Conservation (phyloP, 2,797 vertebrate genomes). For the Masticophis lateralis region DNA sequence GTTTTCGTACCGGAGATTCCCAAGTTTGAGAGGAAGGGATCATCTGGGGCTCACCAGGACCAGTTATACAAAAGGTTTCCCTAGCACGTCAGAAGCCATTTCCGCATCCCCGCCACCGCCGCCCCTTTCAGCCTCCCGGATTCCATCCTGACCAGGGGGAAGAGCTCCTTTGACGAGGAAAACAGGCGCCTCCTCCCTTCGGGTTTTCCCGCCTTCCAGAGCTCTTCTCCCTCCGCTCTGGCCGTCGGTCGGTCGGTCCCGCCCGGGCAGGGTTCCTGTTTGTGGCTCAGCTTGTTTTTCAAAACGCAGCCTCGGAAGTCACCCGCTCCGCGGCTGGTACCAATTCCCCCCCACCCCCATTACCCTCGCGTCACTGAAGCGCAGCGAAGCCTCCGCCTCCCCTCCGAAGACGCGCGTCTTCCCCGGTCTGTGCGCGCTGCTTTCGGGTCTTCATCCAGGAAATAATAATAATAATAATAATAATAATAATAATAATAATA, state of each 20-base stretch:
- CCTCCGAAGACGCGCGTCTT: too few species aligned
- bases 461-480: too few species aligned
- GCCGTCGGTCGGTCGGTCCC: too few species aligned
- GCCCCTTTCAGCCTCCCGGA: neutral
- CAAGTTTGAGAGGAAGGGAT: neutral
- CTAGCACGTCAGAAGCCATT: neutral
- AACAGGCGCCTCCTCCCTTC: neutral
- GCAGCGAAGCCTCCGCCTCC: neutral
- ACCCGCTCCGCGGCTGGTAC: neutral
- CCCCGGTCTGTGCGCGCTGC: neutral
- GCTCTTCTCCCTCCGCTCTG: neutral
- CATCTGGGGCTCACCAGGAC: neutral
- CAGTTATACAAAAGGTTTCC: neutral
- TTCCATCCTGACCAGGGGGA: too few species aligned
- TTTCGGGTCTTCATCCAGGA: neutral
- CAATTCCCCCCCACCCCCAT: neutral
- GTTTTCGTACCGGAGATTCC: neutral
- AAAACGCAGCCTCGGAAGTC: neutral
- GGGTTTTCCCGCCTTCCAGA: neutral
- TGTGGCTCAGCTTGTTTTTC: neutral
- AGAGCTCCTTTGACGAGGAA: neutral
- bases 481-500: too few species aligned
- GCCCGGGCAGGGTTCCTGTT: neutral
- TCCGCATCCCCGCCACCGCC: neutral
- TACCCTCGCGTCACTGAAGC: neutral